phyloP scores from a whole-genome alignment of 2,888 invertebrate genomes.

The Salticus scenicus region DNA sequence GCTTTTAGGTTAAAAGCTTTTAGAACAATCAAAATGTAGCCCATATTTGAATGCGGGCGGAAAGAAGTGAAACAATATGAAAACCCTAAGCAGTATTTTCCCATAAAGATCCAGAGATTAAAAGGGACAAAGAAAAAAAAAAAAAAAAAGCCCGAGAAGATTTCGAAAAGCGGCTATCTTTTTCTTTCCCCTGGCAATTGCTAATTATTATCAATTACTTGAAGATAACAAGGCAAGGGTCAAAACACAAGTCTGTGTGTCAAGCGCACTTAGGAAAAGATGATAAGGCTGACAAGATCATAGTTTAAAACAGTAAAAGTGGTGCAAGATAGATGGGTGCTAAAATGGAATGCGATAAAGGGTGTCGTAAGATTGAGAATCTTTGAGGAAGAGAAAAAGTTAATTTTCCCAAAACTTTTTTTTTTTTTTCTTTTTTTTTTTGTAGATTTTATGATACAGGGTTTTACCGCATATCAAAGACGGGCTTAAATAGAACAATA shows the following conservation, averaged over 20 bases:
- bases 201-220: conserved; percentile 65
- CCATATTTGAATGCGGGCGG: neutral
- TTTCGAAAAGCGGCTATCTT: neutral
- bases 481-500: too few species aligned
- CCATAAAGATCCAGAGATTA: conserved; percentile 6
- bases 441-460: too few species aligned
- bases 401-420: too few species aligned
- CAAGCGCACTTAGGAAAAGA: conserved; percentile 37
- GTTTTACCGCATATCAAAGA: too few species aligned
- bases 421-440: too few species aligned
- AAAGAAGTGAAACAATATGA: conserved; percentile 6
- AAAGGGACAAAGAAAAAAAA: too few species aligned
- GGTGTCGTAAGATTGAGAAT: too few species aligned
- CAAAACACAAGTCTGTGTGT: conserved; percentile 55
- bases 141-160: too few species aligned
- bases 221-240: conserved; percentile 62
- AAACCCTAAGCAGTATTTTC: neutral
- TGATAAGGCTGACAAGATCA: conserved; percentile 43
- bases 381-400: too few species aligned
- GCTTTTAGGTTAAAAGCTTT: neutral
- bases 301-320: neutral
- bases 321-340: neutral
- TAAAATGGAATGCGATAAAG: too few species aligned
- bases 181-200: neutral
- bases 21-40: conserved; percentile 4